Conservation (phyloP, 2,888 invertebrate genomes). For the Thereva nobilitata region DNA sequence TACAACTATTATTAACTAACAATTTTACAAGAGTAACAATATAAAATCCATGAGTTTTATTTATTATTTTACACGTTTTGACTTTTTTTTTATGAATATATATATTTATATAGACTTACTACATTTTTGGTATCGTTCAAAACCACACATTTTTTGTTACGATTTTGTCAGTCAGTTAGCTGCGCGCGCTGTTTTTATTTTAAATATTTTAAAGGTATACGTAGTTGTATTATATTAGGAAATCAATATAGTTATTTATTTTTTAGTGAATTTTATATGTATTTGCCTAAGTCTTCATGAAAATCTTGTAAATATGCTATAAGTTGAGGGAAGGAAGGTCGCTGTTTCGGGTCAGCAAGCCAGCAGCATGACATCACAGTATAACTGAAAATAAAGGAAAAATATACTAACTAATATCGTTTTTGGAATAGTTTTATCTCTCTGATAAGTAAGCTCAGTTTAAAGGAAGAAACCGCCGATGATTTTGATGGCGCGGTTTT, state of each 20-base stretch:
- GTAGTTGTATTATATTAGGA: slow-evolving; percentile 17
- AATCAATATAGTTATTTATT: background rate
- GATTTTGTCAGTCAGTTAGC: slow-evolving; percentile 7
- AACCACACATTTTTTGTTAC: no score
- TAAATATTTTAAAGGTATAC: slow-evolving; percentile 20
- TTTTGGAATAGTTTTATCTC: background rate
- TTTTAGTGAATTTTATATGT: slow-evolving; percentile 58
- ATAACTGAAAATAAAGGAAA: slow-evolving; percentile 58
- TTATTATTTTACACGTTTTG: slow-evolving; percentile 13
- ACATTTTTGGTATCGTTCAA: background rate
- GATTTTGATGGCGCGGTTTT: background rate
- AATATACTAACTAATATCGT: slow-evolving; percentile 10
- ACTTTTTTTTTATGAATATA: background rate
- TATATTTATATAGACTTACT: background rate
- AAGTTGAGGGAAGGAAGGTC: slow-evolving; percentile 68
- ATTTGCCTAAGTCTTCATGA: slow-evolving; percentile 68
- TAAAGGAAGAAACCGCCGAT: background rate
- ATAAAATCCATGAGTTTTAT: slow-evolving; percentile 20
- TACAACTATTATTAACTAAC: slow-evolving; percentile 41
- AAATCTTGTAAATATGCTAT: slow-evolving; percentile 70
- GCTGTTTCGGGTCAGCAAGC: slow-evolving; percentile 66
- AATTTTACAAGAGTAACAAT: slow-evolving; percentile 38
- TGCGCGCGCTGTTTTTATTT: slow-evolving; percentile 2
- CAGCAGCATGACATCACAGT: slow-evolving; percentile 73
- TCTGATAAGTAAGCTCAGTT: background rate